phyloP scores from a whole-genome alignment of 1,140 invertebrate species.

The Drosophila nebulosa region DNA sequence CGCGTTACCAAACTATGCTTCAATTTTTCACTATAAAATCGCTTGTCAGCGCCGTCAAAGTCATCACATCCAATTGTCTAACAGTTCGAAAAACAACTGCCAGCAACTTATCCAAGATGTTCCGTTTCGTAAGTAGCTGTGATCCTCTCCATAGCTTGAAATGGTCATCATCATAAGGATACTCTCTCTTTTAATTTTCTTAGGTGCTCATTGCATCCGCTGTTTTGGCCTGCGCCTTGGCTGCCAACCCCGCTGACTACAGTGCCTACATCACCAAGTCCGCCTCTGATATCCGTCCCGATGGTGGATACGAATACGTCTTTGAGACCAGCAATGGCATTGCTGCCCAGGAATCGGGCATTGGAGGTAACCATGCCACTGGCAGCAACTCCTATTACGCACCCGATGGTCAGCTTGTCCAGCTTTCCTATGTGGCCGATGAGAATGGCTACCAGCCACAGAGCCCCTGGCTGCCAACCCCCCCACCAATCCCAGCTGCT shows the following conservation, averaged over 20 bases:
- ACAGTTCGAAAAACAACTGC: constrained; percentile 36
- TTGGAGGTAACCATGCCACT: constrained; percentile 33
- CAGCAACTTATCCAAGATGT: constrained; percentile 48
- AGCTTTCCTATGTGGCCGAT: constrained; percentile 87
- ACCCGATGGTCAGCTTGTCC: constrained; percentile 80
- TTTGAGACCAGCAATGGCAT: constrained; percentile 85
- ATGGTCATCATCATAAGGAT: too few species aligned
- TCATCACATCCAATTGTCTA: constrained; percentile 52
- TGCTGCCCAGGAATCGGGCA: constrained; percentile 82
- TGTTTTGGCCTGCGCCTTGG: constrained; percentile 54
- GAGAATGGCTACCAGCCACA: constrained; percentile 89
- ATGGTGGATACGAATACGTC: constrained; percentile 81
- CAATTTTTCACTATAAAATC: constrained; percentile 58
- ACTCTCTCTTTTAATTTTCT: neutral
- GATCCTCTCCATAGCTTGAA: neutral
- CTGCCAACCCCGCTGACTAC: constrained; percentile 26
- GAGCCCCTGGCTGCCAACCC: constrained; percentile 88
- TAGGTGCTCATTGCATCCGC: constrained; percentile 62
- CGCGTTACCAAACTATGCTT: constrained; percentile 31
- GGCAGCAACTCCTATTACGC: constrained; percentile 60
- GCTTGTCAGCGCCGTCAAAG: constrained; percentile 26
- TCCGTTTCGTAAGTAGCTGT: constrained; percentile 65
- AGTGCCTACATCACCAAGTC: constrained; percentile 53
- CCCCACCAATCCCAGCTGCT: constrained; percentile 89
- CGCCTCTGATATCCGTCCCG: constrained; percentile 82